Percentiles rank a stretch among this genome's conserved stretches.
These are phyloP conservation scores for Lamellibrachia luymesi DNA, from an alignment of 1,140 invertebrate genomes.

Conservation along the genomic window DNA sequence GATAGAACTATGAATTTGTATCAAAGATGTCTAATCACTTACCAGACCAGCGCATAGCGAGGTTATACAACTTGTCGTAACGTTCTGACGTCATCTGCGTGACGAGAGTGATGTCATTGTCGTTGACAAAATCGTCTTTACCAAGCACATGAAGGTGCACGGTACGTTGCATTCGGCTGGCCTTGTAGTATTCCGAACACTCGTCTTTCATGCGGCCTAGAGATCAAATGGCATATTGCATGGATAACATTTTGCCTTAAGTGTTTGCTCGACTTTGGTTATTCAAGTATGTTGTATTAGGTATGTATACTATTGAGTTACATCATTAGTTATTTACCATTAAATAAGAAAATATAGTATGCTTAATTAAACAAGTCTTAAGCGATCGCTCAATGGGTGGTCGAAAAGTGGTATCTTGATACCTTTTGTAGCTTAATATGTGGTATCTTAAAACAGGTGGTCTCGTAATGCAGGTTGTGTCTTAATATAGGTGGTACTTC, in stretches of 20 bases:
- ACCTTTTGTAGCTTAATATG: too few relatives aligned
- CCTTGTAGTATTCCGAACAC: not conserved
- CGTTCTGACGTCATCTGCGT: constrained; percentile 81
- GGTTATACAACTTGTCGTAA: constrained; percentile 58
- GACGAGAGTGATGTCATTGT: constrained; percentile 73
- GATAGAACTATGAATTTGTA: too few relatives aligned
- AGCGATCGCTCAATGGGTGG: too few relatives aligned
- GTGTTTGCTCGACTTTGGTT: too few relatives aligned
- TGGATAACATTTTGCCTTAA: too few relatives aligned
- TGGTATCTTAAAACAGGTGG: too few relatives aligned
- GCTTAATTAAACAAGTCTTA: not conserved
- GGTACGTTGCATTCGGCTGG: not conserved
- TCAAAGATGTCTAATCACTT: not conserved
- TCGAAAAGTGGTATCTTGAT: too few relatives aligned
- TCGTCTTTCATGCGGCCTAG: not conserved
- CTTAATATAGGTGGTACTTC: too few relatives aligned
- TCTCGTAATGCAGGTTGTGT: too few relatives aligned
- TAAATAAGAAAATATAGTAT: not conserved
- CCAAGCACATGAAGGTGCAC: not conserved
- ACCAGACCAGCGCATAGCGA: not conserved
- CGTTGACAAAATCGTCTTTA: not conserved
- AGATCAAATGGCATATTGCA: not conserved
- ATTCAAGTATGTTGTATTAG: too few relatives aligned
- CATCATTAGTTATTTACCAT: not conserved
- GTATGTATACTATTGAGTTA: not conserved